Evolutionary conservation across 1,140 invertebrate species (phyloP).

Genomic region (Brachionus plicatilis): DNA sequence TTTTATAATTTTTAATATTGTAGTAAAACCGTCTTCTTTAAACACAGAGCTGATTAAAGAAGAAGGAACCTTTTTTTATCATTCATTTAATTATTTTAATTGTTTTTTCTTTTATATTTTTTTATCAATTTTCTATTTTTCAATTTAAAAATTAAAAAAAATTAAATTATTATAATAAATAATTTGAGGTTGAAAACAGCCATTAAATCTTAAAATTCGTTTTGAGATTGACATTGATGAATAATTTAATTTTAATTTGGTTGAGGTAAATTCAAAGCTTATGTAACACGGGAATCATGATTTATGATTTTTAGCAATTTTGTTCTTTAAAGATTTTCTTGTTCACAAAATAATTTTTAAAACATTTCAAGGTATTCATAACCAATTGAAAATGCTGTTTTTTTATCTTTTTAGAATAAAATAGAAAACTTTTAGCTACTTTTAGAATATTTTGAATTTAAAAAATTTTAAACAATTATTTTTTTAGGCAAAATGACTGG

Average conservation of each 20-base stretch:
- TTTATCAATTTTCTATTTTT: not conserved
- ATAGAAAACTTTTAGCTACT: conserved; percentile 22
- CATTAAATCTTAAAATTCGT: no score
- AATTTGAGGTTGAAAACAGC: no score
- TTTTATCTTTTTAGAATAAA: not conserved
- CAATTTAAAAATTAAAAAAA: no score
- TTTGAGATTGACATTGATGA: no score
- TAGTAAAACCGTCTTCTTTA: not conserved
- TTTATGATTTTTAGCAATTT: no score
- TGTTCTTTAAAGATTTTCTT: no score
- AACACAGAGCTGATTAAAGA: not conserved
- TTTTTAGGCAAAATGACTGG: not conserved
- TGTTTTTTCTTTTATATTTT: not conserved
- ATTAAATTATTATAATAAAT: no score
- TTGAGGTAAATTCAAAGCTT: no score
- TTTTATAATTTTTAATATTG: not conserved
- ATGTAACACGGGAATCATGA: no score
- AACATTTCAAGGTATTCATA: not conserved
- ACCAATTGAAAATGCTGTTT: not conserved
- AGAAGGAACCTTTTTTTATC: not conserved
- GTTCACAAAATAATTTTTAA: not conserved
- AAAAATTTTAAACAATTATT: not conserved
- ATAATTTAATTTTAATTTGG: no score
- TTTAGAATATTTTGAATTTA: not conserved
- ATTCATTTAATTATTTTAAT: not conserved